phyloP scores from a whole-genome alignment of 2,797 vertebrate species.

The Acipenser oxyrinchus region DNA sequence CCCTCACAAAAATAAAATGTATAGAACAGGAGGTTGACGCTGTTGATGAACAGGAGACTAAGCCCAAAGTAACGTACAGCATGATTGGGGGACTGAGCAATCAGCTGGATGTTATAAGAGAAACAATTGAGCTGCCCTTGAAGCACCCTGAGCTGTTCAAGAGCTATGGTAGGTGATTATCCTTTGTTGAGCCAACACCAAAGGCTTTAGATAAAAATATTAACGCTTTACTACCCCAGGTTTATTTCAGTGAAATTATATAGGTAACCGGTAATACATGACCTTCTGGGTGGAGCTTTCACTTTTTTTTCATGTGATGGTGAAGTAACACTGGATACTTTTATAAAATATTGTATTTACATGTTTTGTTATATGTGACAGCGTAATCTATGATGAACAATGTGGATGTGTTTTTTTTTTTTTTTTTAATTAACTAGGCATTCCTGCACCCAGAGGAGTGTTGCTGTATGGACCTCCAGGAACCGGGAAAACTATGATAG shows the following conservation, averaged over 20 bases:
- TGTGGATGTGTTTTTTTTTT: too few relatives aligned
- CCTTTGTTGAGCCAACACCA: too few relatives aligned
- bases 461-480: slow-evolving; percentile 88
- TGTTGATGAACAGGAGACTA: slow-evolving; percentile 29
- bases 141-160: slow-evolving; percentile 81
- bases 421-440: slow-evolving; percentile 54
- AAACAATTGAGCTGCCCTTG: slow-evolving; percentile 85
- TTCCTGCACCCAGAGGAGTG: slow-evolving; percentile 80
- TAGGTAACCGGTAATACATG: background rate
- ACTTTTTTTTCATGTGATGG: too few relatives aligned
- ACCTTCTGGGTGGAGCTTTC: too few relatives aligned
- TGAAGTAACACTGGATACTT: too few relatives aligned
- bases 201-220: too few relatives aligned
- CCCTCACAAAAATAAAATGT: slow-evolving; percentile 64
- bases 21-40: slow-evolving; percentile 19
- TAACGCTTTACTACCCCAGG: background rate
- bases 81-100: slow-evolving; percentile 83
- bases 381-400: background rate
- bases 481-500: slow-evolving; percentile 94
- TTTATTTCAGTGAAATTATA: background rate
- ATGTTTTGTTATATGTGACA: background rate
- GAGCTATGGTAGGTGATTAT: slow-evolving; percentile 65
- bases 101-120: slow-evolving; percentile 78
- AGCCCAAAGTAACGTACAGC: slow-evolving; percentile 71
- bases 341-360: too few relatives aligned